phyloP scores from a whole-genome alignment of 1,140 invertebrate genomes.

The Chymomyza costata region DNA sequence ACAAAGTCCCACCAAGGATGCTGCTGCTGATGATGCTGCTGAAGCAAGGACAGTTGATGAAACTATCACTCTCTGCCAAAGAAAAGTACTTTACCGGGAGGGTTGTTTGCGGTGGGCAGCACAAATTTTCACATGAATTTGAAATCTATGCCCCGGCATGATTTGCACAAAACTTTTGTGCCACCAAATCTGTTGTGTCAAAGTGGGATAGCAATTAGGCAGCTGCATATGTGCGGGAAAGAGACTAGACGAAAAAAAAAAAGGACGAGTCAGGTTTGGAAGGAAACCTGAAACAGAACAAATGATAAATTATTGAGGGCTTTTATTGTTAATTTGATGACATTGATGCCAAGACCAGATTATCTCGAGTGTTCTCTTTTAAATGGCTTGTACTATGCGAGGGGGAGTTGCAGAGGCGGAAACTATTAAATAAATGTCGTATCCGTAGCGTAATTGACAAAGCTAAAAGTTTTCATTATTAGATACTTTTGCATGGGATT shows the following conservation, averaged over 20 bases:
- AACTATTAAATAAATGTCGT: too few species aligned
- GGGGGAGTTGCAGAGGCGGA: not conserved
- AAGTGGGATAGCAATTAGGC: too few species aligned
- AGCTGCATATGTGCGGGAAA: slow-evolving; percentile 17
- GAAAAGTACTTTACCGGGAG: too few species aligned
- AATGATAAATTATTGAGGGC: slow-evolving; percentile 71
- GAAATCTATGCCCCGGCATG: slow-evolving; percentile 68
- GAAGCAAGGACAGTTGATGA: slow-evolving; percentile 62
- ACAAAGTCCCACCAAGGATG: slow-evolving; percentile 44
- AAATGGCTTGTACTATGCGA: not conserved
- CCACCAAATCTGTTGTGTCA: slow-evolving; percentile 66
- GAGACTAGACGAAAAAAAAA: slow-evolving; percentile 4
- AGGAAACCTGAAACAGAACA: slow-evolving; percentile 36
- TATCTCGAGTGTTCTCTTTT: slow-evolving; percentile 28
- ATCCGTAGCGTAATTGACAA: too few species aligned
- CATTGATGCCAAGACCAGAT: slow-evolving; percentile 61
- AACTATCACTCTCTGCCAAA: slow-evolving; percentile 64
- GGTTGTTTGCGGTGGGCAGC: slow-evolving; percentile 33
- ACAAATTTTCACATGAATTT: slow-evolving; percentile 63
- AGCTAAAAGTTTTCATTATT: too few species aligned
- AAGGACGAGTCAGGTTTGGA: slow-evolving; percentile 18
- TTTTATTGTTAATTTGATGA: slow-evolving; percentile 71
- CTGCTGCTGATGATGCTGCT: slow-evolving; percentile 24
- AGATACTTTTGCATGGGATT: too few species aligned
- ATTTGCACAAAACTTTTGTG: slow-evolving; percentile 67